Evolutionary conservation across 1,140 invertebrate species (phyloP), one percentile per base, ranked within the genome.

Genomic region (Bradynema listronoti): DNA sequence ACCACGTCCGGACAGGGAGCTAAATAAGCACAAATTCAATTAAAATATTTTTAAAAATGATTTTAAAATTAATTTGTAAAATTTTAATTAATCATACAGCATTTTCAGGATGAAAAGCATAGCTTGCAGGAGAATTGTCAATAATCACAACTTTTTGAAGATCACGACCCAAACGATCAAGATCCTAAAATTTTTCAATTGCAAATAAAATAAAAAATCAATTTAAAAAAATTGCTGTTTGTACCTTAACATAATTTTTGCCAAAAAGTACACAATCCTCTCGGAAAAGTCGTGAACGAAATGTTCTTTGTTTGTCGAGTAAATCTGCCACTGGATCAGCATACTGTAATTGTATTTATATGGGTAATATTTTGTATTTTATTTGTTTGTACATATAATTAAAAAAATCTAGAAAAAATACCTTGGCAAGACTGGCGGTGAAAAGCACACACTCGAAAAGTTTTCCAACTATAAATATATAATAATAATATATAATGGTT

Each of bases 71-170:
- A 49, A 22, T 9, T n/a, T 63, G 53, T 58, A n/a, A 1, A 41
- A 30, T 61, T 16, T 24, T 25, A 39, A 57, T 1, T 19, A 42
- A 32, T 19, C 29, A 88, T 82, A 97, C 92, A 79, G 94, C 93
- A 84, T 98, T 97, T 80, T 97, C 90, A 79, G 94, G 93, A 86
- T 99, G 95, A 86, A 99, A 99, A 83, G 96, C 93, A 83, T 98
- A 99, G 60, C 91, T 95, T 73, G 91, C 93, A 71, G 94, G 94
- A 72, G 92, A 97, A 84, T 99, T 99, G 83, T 99, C 95, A 63
- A 99, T 88, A 78, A 99, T 99, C 74, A 98, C 87, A 77, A 97
- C 91, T 81, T 91, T 87, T 72, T 90, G 86, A 75, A 98, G 84
- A 81, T 96, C 91, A 66, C 95, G 84, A 42, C 95, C 95, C 66